Percentiles rank a stretch among this genome's conserved stretches.
Conservation (phyloP, 2,113 vertebrate genomes). For the Dicentrarchus labrax region DNA sequence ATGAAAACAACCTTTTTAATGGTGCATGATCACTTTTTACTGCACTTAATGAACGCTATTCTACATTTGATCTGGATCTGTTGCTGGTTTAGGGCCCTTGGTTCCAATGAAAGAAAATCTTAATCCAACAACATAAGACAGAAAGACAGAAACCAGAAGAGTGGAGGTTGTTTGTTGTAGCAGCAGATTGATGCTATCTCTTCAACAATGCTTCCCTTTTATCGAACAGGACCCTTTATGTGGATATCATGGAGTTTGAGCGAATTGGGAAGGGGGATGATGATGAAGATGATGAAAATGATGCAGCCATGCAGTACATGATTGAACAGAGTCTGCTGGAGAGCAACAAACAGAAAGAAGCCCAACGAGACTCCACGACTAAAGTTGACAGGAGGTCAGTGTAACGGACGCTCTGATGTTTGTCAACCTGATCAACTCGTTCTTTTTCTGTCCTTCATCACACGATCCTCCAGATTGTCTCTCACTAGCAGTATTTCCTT, state of each 20-base stretch:
- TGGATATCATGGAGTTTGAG: slow-evolving; percentile 80
- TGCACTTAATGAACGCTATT: neutral
- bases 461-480: too few species aligned
- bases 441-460: too few species aligned
- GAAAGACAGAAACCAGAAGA: neutral
- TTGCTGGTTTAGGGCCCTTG: too few species aligned
- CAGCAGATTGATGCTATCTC: neutral
- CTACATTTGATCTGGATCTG: too few species aligned
- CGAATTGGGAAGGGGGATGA: slow-evolving; percentile 38
- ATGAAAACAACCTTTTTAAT: too few species aligned
- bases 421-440: too few species aligned
- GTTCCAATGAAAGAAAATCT: too few species aligned
- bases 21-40: too few species aligned
- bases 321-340: slow-evolving; percentile 92
- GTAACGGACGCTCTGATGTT: too few species aligned
- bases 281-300: slow-evolving; percentile 67
- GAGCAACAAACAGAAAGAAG: slow-evolving; percentile 67
- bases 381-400: slow-evolving; percentile 11
- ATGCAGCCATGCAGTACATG: slow-evolving; percentile 86
- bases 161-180: neutral
- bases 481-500: too few species aligned
- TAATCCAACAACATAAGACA: neutral
- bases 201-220: neutral
- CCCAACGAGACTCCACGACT: neutral
- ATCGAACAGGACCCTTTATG: neutral